Base-by-base conservation (phyloP, 1,140 invertebrate genomes). In the Eulimnadia texana region DNA sequence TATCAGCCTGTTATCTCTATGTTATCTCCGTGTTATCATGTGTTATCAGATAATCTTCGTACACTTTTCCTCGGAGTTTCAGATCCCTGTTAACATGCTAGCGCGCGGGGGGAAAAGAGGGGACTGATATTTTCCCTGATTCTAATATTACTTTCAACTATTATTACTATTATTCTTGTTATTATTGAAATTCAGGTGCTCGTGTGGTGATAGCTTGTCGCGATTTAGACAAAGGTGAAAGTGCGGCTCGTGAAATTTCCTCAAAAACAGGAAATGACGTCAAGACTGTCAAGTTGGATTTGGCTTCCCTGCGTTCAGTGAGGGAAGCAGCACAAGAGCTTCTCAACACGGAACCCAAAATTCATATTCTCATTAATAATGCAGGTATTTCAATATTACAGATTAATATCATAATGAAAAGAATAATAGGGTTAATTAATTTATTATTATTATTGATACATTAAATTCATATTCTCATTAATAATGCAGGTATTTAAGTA, bases 121-220 rank as follows among this genome's bases (percentile, higher is more conserved):
- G n/a, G n/a, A n/a, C n/a, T n/a, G n/a, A n/a, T n/a, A n/a, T n/a
- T n/a, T n/a, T n/a, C n/a, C n/a, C n/a, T n/a, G n/a, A n/a, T n/a
- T n/a, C n/a, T n/a, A n/a, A n/a, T n/a, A n/a, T n/a, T n/a, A 42
- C 16, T 6, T 16, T 9, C 16, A 42, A 42, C 33, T 9, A 16
- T 42, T 42, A 42, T 9, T 9, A 16, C 16, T 42, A 42, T 9
- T 42, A 42, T 16, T 6, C 6, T 42, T 42, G 33, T 42, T 42
- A 16, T 42, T 42, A 42, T 9, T 42, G 11, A n/a, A 11, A 63
- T 67, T 20, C 57, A 77, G 75, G 78, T 59, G 76, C 74, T 24
- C 70, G 68, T 50, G 66, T 81, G 11, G 74, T 80, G 19, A 64
- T 81, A 60, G 77, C 77, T 22, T 80, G 80, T 66, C 64, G 79